A percentile compares a stretch with the other conserved stretches of the same genome.
phyloP scores from a whole-genome alignment of 2,797 vertebrate species.

The Lycodopsis pacificus region DNA sequence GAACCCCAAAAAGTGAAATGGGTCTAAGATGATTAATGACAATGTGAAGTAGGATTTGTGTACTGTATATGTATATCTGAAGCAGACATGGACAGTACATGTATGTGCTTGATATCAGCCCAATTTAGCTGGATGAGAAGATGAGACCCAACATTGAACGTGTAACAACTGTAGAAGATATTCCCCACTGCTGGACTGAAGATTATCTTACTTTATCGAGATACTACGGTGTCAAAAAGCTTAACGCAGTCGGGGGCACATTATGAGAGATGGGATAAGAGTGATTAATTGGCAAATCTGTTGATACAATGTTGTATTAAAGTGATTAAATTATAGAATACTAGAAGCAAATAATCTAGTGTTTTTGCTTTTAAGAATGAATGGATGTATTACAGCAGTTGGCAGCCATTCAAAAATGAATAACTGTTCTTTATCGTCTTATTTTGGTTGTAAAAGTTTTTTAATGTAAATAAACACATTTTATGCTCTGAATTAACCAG shows the following conservation, averaged over 20 bases:
- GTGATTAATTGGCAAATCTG: background rate
- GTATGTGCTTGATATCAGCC: background rate
- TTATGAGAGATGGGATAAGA: background rate
- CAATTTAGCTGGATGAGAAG: background rate
- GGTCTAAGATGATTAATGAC: slow-evolving; percentile 8
- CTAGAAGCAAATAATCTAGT: background rate
- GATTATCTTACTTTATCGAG: no score
- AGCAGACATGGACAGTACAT: background rate
- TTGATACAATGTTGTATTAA: slow-evolving; percentile 3
- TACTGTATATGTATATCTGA: slow-evolving; percentile 15
- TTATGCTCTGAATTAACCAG: slow-evolving; percentile 45
- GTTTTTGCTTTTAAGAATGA: slow-evolving; percentile 23
- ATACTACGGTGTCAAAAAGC: background rate
- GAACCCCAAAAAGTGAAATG: background rate
- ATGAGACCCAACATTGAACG: background rate
- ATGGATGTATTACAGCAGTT: background rate
- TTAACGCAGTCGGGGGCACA: background rate
- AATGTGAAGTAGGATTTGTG: background rate
- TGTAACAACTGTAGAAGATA: background rate
- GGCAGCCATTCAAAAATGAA: background rate
- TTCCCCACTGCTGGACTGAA: background rate
- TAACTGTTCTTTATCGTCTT: slow-evolving; percentile 18
- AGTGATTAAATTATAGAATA: slow-evolving; percentile 16
- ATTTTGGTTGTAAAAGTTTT: slow-evolving; percentile 64
- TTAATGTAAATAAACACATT: slow-evolving; percentile 78